Evolutionary conservation across 2,888 invertebrate genomes (phyloP), one percentile per base, ranked within the genome.

Genomic region (Lypha dubia): DNA sequence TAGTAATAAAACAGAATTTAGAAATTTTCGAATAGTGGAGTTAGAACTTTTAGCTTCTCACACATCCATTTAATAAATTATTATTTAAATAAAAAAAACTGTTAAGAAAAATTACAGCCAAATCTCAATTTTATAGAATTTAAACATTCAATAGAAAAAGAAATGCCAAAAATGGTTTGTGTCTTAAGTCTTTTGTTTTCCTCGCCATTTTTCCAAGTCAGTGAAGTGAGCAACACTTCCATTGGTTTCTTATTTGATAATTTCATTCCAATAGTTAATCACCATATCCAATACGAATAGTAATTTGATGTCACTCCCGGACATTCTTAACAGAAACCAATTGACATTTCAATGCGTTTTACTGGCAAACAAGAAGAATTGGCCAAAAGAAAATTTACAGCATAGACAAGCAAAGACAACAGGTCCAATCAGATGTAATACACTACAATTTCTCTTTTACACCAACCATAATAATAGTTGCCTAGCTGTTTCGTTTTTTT

Each of bases 321-420:
- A 84, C 77, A 81, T 80, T 81, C 81, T 73, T 58, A 80, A 76
- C 65, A 71, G 79, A 49, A 80, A 73, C 71, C 83, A 74, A 81
- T 86, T 86, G 86, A 86, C 86, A 86, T 86, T 84, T 86, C 86
- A 86, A 86, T 86, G 86, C 79, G 79, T 77, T 76, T 15, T n/a
- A n/a, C n/a, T n/a, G n/a, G n/a, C 20, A 46, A 60, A 41, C 63
- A 58, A 60, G 20, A 44, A 28, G 49, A 77, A 35, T 13, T 70
- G 17, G 75, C 53, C 51, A 53, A 71, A 65, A 51, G 65, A 51
- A 75, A 38, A 17, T 51, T 5, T 22, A 46, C 38, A 58, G 51
- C 38, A 60, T 17, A 56, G 58, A 58, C 70, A 70, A 24, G n/a
- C 67, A 32, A n/a, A 77, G 71, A 67, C 79, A 75, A 83, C 15